These are phyloP conservation scores for Montipora cactus DNA, from an alignment of 64 coral and sea anemone species.

Conservation along the genomic window DNA sequence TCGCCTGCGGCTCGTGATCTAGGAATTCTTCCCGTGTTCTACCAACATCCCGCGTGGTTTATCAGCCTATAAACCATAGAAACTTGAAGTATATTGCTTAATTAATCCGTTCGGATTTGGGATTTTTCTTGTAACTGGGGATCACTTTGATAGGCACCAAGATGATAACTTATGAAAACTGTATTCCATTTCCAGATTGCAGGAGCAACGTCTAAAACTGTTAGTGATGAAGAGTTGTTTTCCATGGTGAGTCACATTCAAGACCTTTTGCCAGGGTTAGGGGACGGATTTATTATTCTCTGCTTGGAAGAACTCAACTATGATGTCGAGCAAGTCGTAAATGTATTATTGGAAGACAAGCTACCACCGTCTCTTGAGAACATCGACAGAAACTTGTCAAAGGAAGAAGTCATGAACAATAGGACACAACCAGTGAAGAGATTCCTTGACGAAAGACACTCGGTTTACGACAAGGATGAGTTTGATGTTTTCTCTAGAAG, in stretches of 20 bases:
- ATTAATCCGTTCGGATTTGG: no score
- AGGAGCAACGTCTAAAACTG: slow-evolving; percentile 31
- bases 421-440: slow-evolving; percentile 7
- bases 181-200: not conserved
- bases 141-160: no score
- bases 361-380: slow-evolving; percentile 64
- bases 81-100: no score
- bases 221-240: slow-evolving; percentile 84
- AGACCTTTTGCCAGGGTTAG: slow-evolving; percentile 85
- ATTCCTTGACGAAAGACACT: slow-evolving; percentile 83
- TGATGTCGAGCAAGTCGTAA: slow-evolving; percentile 82
- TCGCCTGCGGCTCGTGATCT: no score
- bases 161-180: not conserved
- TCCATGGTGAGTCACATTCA: slow-evolving; percentile 91
- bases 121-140: no score
- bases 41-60: no score
- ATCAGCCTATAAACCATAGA: no score
- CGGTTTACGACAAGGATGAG: slow-evolving; percentile 94
- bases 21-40: no score
- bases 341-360: slow-evolving; percentile 80
- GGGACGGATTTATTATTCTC: slow-evolving; percentile 90
- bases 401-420: slow-evolving; percentile 43
- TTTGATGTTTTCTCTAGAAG: slow-evolving; percentile 89
- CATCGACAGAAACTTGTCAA: slow-evolving; percentile 76
- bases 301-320: slow-evolving; percentile 92